Conservation (phyloP, 2,888 invertebrate genomes). For the Zhuqinia jingwanae region DNA sequence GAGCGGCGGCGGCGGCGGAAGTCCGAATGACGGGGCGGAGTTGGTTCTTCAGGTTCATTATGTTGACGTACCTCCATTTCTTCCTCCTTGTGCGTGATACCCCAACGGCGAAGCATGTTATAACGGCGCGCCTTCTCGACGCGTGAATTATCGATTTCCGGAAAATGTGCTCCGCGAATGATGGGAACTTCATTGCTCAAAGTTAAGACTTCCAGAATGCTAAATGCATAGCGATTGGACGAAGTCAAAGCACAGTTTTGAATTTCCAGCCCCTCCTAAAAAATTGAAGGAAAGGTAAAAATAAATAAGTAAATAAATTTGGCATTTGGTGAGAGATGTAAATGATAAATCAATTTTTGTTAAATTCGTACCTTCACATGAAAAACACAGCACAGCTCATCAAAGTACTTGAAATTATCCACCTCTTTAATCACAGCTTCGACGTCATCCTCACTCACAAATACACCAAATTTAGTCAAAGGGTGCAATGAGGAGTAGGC, state of each 20-base stretch:
- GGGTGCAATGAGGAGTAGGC: constrained; percentile 3
- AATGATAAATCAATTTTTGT: neutral
- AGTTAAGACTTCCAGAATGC: constrained; percentile 44
- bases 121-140: constrained; percentile 6
- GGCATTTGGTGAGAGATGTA: neutral
- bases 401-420: constrained; percentile 55
- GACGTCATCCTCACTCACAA: neutral
- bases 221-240: constrained; percentile 58
- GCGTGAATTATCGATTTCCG: neutral
- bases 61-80: neutral
- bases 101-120: constrained; percentile 21
- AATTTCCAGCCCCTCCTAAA: constrained; percentile 40
- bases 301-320: neutral
- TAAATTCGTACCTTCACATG: constrained; percentile 45
- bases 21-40: no score
- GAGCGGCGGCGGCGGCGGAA: no score
- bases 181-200: constrained; percentile 23
- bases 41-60: no score
- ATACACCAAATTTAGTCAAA: constrained; percentile 16
- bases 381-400: constrained; percentile 58
- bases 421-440: neutral
- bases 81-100: constrained; percentile 15
- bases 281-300: neutral
- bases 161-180: constrained; percentile 31
- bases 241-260: constrained; percentile 57